phyloP scores from a whole-genome alignment of 2,797 vertebrate species.

The Lophius americanus region DNA sequence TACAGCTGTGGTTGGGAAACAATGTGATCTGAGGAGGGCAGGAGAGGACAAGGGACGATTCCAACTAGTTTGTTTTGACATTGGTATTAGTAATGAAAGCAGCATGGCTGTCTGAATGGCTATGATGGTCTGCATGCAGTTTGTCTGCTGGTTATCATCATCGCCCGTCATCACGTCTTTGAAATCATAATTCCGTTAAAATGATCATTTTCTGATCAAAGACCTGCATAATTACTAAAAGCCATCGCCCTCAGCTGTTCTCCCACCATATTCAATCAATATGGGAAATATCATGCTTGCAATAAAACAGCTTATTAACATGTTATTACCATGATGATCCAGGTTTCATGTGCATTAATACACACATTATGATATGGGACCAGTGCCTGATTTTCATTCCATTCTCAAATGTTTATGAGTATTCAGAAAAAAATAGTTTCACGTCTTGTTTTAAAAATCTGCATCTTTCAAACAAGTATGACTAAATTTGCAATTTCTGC shows the following conservation, averaged over 20 bases:
- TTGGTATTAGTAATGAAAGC: neutral
- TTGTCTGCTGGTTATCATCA: neutral
- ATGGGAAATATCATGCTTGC: neutral
- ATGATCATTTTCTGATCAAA: neutral
- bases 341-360: neutral
- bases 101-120: neutral
- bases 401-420: too few species aligned
- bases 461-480: too few species aligned
- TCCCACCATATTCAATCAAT: neutral
- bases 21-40: conserved; percentile 3
- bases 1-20: conserved; percentile 42
- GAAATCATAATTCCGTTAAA: neutral
- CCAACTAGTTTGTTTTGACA: neutral
- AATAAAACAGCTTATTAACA: neutral
- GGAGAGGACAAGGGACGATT: conserved; percentile 7
- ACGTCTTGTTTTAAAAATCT: too few species aligned
- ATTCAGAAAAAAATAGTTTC: too few species aligned
- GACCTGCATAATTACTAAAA: neutral
- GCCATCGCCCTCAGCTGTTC: neutral
- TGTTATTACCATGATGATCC: neutral
- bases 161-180: too few species aligned
- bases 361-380: neutral
- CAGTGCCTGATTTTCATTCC: too few species aligned
- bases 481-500: too few species aligned
- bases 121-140: neutral